Percentiles rank a stretch among this genome's conserved stretches.
Evolutionary conservation across 2,113 vertebrate species (phyloP).

Genomic region (Chaetorhynchus papuensis): DNA sequence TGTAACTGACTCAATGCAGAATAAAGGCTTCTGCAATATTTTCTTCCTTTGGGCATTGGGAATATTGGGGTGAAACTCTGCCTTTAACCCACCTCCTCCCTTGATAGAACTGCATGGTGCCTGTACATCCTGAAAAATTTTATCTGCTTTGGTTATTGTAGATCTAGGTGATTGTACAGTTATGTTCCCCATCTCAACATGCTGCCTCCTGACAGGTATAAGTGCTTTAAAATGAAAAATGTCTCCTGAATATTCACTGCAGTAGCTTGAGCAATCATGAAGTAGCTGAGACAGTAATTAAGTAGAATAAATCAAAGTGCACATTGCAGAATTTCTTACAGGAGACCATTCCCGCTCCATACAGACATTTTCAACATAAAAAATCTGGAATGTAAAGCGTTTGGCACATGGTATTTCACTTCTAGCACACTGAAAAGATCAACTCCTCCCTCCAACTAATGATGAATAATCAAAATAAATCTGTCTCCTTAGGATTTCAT

Average conservation of each 20-base stretch:
- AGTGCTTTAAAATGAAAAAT: not conserved
- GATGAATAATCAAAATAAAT: slow-evolving; percentile 3
- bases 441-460: not conserved
- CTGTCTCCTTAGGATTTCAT: not conserved
- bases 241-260: not conserved
- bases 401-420: not conserved
- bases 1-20: not conserved
- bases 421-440: not conserved
- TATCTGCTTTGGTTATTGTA: not conserved
- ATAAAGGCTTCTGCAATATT: not conserved
- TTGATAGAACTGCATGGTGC: accelerated
- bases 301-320: not conserved
- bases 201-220: not conserved
- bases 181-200: not conserved
- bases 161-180: not conserved
- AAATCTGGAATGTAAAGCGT: not conserved
- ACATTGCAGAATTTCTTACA: not conserved
- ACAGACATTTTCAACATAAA: not conserved
- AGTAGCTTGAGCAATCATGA: not conserved
- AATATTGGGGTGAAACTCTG: not conserved
- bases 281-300: not conserved
- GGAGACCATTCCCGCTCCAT: not conserved
- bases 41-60: not conserved
- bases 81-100: not conserved
- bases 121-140: not conserved